Evolutionary conservation across 2,797 vertebrate species (phyloP), one percentile per base, ranked within the genome.

Genomic region (Podarcis lilfordi): DNA sequence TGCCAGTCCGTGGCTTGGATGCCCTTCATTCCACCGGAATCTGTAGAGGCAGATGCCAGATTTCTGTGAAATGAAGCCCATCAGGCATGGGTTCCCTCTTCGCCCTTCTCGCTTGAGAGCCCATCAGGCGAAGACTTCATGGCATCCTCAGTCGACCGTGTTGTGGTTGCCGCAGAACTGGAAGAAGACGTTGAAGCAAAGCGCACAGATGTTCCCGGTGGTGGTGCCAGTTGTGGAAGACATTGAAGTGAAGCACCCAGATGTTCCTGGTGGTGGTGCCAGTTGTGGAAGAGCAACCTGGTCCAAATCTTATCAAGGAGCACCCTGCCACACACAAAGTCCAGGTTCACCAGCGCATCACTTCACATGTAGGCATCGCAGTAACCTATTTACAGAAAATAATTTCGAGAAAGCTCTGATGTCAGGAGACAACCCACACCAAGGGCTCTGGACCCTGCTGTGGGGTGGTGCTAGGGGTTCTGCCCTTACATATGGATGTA

Each of bases 11-110:
- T 88, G 80, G 43, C 86, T 94, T 88, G 87, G 93, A 59, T 1
- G 89, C 91, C 95, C 94, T 96, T 95, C 95, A 96, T 96, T 95
- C 96, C 94, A 94, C 94, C 86, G 94, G 93, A 94, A 96, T 96
- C 94, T 81, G 94, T 95, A 4, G 0, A 2, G 21, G 2, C 35
- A 40, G 37, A 89, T 77, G 86, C 27, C 87, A 27, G 94, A 96
- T 96, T 95, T 93, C 94, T 84, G 94, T 94, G 95, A 32, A 94
- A 94, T 95, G 94, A 93, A 95, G 94, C 91, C 90, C 91, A 1
- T 85, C 92, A 89, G 90, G 81, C 87, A 84, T 85, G 92, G 90
- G 86, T 85, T 0, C 81, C 72, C 85, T 35, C 83, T 7, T 43
- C 71, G 0, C 37, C 2, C 82, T 0, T 43, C 74, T 15, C 4